Evolutionary conservation across 2,113 vertebrate species (phyloP).

Genomic region (Hypocryptadius cinnamomeus): DNA sequence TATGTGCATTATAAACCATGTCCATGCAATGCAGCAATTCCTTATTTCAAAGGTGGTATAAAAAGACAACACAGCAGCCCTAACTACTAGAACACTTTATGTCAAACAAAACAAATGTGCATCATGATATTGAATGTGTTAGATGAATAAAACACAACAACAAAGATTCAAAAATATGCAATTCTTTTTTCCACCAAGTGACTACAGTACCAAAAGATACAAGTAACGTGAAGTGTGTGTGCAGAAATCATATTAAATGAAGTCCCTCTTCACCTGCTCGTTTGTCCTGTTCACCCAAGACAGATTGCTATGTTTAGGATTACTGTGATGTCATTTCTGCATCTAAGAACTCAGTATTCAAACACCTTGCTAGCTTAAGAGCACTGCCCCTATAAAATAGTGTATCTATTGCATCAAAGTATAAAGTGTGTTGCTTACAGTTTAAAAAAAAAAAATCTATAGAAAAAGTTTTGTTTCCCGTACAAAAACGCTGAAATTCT

Average conservation of each 20-base stretch:
- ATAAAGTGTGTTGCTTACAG: constrained; percentile 21
- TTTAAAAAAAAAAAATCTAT: constrained; percentile 45
- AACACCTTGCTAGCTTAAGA: neutral
- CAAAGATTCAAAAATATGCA: neutral
- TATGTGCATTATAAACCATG: constrained; percentile 63
- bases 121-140: neutral
- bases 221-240: neutral
- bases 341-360: neutral
- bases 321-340: neutral
- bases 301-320: neutral
- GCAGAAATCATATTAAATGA: neutral
- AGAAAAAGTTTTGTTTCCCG: constrained; percentile 24
- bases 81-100: constrained; percentile 21
- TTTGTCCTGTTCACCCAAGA: neutral
- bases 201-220: constrained; percentile 18
- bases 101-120: constrained; percentile 17
- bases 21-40: constrained; percentile 59
- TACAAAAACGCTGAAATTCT: constrained; percentile 30
- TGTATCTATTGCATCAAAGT: constrained; percentile 22
- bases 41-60: constrained; percentile 56
- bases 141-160: constrained; percentile 1
- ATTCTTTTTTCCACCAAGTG: constrained; percentile 1
- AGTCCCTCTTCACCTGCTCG: neutral
- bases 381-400: constrained; percentile 29
- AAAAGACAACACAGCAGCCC: constrained; percentile 54